These are phyloP conservation scores for Pelobates fuscus DNA, from an alignment of 2,113 vertebrate species.

Conservation along the genomic window DNA sequence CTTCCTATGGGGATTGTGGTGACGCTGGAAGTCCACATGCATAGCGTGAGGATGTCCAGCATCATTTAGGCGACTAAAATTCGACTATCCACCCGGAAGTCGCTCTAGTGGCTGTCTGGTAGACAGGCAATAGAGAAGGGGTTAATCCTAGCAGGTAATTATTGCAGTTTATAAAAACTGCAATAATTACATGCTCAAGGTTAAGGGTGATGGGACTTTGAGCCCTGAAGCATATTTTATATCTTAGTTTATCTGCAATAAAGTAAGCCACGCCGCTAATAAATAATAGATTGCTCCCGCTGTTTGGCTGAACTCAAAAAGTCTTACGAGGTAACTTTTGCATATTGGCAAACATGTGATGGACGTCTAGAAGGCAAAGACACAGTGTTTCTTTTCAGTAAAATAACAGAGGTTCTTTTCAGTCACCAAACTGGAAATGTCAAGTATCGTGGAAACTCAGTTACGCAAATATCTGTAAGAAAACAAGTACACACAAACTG, in stretches of 20 bases:
- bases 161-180: too few relatives aligned
- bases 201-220: too few relatives aligned
- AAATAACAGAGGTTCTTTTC: constrained; percentile 51
- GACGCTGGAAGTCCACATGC: too few relatives aligned
- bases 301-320: constrained; percentile 56
- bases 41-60: too few relatives aligned
- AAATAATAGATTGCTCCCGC: constrained; percentile 51
- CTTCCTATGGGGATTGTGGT: too few relatives aligned
- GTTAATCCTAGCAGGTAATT: too few relatives aligned
- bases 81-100: too few relatives aligned
- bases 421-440: neutral
- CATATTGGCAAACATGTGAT: constrained; percentile 48
- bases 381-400: constrained; percentile 47
- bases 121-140: too few relatives aligned
- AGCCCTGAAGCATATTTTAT: too few relatives aligned
- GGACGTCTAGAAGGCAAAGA: constrained; percentile 51
- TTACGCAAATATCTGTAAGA: neutral
- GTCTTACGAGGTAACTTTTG: constrained; percentile 44
- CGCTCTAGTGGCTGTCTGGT: too few relatives aligned
- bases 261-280: constrained; percentile 20
- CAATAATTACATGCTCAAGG: too few relatives aligned
- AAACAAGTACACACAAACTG: neutral
- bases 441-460: neutral
- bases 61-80: too few relatives aligned
- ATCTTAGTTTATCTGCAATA: rapidly evolving